These are phyloP conservation scores for Streptopelia turtur DNA, from an alignment of 2,797 vertebrate species.

Conservation along the genomic window DNA sequence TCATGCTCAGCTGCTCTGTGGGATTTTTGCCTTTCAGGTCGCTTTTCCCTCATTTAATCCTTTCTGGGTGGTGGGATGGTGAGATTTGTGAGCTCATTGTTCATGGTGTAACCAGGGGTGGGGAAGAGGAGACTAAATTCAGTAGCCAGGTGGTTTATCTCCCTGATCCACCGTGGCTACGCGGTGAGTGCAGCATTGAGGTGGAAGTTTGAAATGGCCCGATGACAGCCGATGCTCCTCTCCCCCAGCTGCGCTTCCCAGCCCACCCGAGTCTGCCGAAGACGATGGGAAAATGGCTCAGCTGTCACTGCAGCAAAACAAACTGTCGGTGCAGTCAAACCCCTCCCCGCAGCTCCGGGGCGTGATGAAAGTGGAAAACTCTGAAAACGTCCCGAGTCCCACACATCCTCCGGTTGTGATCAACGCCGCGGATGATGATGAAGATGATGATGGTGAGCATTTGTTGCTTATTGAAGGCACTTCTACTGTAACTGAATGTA, in stretches of 20 bases:
- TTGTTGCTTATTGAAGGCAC: not conserved
- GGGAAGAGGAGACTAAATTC: not conserved
- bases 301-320: conserved; percentile 79
- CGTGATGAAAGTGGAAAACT: conserved; percentile 90
- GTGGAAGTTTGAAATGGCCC: not conserved
- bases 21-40: not conserved
- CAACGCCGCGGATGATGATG: conserved; percentile 93
- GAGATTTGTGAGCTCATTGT: not conserved
- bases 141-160: not conserved
- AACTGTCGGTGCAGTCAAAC: conserved; percentile 79
- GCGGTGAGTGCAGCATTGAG: rapidly evolving
- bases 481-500: rapidly evolving
- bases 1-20: not conserved
- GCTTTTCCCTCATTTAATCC: not conserved
- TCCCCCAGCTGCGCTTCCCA: conserved; percentile 68
- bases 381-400: conserved; percentile 93
- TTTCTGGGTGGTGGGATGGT: not conserved
- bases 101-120: not conserved
- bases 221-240: not conserved
- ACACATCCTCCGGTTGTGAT: conserved; percentile 97
- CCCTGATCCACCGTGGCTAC: rapidly evolving
- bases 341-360: conserved; percentile 89
- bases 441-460: conserved; percentile 91
- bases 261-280: conserved; percentile 73
- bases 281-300: conserved; percentile 77